Base-by-base conservation (phyloP, 2,797 vertebrate genomes). In the Sphaeramia orbicularis region DNA sequence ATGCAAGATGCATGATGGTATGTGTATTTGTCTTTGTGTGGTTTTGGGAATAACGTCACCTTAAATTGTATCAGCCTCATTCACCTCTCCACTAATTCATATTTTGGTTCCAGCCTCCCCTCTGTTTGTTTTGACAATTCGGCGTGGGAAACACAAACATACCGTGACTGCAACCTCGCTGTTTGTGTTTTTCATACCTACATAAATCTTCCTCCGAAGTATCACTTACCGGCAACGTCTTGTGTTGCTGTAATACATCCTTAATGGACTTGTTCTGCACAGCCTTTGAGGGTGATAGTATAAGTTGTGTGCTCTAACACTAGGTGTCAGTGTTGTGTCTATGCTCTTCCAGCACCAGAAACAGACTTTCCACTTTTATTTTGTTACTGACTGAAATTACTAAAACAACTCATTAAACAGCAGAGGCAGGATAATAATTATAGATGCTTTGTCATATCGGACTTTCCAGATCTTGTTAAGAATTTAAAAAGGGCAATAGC, bases 251-350 rank as follows among this genome's bases (percentile, higher is more conserved):
- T 27, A 70, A 53, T 58, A 40, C 43, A 35, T 55, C 66, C 38
- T 65, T 62, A 71, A 82, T 65, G 35, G 74, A 48, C 13, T 37
- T 44, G 52, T 48, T 45, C 49, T 37, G 53, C 69, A 38, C 55
- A 11, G 51, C 10, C 47, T 62, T 41, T 40, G 61, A 65, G n/a
- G 30, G 30, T 7, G 32, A 32, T 50, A 19, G 30, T 63, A 48
- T 57, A 8, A 54, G 16, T 83, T 37, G 40, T 76, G 43, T 13
- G 10, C 60, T 73, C 57, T 37, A 53, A 85, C 91, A 90, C 90
- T 91, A 92, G 90, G 81, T 87, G 90, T 89, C 91, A 92, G 85
- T 90, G 76, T 91, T 27, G 86, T 70, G 87, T 86, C 47, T 80
- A 44, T 35, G 55, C 70, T 79, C 78, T 38, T 61, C 7, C 4